Evolutionary conservation across 2,113 vertebrate species (phyloP), one percentile per base, ranked within the genome.

Genomic region (Caloenas nicobarica): DNA sequence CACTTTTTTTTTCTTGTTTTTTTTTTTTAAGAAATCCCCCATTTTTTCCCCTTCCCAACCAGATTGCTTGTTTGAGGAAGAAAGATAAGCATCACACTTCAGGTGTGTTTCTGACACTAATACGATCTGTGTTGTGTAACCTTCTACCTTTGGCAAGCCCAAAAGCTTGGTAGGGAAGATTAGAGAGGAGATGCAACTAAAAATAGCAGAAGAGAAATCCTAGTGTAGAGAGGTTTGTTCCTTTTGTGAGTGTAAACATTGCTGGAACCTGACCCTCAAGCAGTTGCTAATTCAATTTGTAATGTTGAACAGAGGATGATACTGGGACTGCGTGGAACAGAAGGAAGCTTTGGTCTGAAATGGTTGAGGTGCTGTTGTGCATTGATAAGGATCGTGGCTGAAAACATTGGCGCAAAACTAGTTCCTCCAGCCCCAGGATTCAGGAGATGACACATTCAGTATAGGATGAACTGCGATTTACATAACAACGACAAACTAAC

Each of bases 271-370:
- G 17, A 87, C 13, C 12, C 17, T 72, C 34, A 40, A 46, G 33
- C 0, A 0, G 48, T 36, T 3, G 2, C 11, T 83, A 48, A 76
- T 65, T 72, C 29, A 29, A 1, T 46, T 84, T 33, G 15, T 31
- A 11, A 14, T 40, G 56, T 57, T 72, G 56, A 76, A 77, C 34
- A 94, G 48, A 71, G 68, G 74, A 31, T 11, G 38, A 53, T 36
- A 60, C 13, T 0, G 7, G 58, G 36, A 13, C 23, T 89, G 56
- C 5, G 1, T 17, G 15, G 72, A 42, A n/a, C 3, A 29, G 68
- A 66, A 65, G 29, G 15, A 80, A 81, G 33, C 23, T 91, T 78
- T 83, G 38, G 57, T 72, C 42, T 93, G 91, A 91, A 94, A 66
- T 36, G 34, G 31, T 3, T 22, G 13, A 57, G n/a, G n/a, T n/a